Base-by-base conservation (phyloP, 2,113 vertebrate species). In the Aptenodytes forsteri region DNA sequence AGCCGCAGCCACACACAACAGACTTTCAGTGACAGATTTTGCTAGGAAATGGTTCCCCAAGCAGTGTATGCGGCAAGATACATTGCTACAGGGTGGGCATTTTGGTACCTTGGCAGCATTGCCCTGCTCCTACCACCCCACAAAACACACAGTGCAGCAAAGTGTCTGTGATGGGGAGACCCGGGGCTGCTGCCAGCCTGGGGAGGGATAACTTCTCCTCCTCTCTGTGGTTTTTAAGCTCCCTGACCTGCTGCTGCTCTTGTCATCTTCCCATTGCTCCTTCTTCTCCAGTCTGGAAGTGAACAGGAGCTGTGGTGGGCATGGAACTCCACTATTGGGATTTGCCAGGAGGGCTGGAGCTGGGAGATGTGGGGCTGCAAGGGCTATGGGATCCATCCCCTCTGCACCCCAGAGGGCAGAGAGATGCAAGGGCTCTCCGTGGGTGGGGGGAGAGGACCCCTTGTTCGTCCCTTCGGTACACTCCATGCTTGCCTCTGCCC, bases 381-480 rank as follows among this genome's bases (percentile, higher is more conserved):
- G 19, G 32, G 40, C 2, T 4, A 13, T 26, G 13, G 15, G 7
- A 76, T 78, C 29, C 29, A 40, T 18, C 0, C 2, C 22, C 17
- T 90, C 38, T 55, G n/a, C 19, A 75, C 21, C n/a, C 16, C 27
- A 67, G 70, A 29, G 14, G 9, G 38, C 36, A 72, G 10, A 47
- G 40, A 47, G 34, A 65, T 2, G 9, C 8, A 88, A 25, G 6
- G 15, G 2, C 7, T 73, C 38, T 54, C 40, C 1, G 2, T 19
- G 42, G 4, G 16, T 36, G 23, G 44, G 65, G 4, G 13, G 36
- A 77, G 16, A 70, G 16, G 13, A 56, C 3, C 7, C 20, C 21
- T 18, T 52, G 2, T 42, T 66, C 2, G 2, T 50, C 7, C 14
- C 11, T 82, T 89, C 2, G 2, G 27, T 65, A 14, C 3, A 29